phyloP scores from a whole-genome alignment of 2,113 vertebrate genomes.

The Nicator chloris region DNA sequence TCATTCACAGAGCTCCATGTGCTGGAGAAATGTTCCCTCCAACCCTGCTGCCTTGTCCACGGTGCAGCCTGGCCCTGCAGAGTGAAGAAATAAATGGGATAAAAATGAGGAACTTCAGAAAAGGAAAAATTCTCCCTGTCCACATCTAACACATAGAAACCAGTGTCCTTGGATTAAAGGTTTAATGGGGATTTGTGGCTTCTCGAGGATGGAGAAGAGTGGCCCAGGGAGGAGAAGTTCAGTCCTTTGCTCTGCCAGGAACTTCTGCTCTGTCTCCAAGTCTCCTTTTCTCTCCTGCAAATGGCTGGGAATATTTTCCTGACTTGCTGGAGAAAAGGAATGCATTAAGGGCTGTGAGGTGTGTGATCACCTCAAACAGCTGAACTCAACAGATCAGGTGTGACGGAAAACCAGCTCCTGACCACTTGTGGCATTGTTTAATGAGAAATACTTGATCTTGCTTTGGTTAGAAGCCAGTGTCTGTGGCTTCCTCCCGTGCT shows the following conservation, averaged over 20 bases:
- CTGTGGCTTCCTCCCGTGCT: not conserved
- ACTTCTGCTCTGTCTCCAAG: not conserved
- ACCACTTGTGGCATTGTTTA: not conserved
- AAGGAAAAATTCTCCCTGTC: not conserved
- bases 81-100: not conserved
- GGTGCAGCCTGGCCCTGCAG: not conserved
- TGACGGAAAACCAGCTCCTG: not conserved
- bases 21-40: not conserved
- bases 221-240: not conserved
- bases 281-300: not conserved
- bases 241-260: not conserved
- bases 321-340: accelerated
- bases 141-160: accelerated
- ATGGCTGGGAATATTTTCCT: not conserved
- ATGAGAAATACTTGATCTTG: not conserved
- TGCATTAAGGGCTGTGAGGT: not conserved
- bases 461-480: not conserved
- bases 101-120: not conserved
- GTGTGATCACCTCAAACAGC: not conserved
- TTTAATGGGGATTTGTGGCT: not conserved
- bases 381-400: not conserved
- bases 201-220: not conserved
- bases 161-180: not conserved
- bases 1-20: not conserved
- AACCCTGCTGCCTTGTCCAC: not conserved